Conservation (phyloP, 2,797 vertebrate genomes). For the Lophotriccus pileatus region DNA sequence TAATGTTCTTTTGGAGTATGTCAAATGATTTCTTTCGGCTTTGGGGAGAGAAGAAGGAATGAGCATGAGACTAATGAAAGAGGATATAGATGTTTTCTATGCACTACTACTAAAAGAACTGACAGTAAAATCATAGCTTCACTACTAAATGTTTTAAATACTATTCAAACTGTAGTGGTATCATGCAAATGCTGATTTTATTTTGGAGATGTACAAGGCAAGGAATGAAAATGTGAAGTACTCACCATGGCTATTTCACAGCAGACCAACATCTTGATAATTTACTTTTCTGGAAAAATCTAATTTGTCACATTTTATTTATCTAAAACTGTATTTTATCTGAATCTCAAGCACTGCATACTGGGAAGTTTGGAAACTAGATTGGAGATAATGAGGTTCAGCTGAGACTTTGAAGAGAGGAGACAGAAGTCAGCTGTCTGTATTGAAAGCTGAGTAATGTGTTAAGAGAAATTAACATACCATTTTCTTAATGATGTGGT, state of each 20-base stretch:
- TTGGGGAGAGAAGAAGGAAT: background rate
- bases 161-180: background rate
- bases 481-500: constrained; percentile 19
- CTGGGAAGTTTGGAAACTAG: background rate
- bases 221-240: background rate
- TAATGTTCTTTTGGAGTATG: background rate
- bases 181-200: background rate
- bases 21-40: background rate
- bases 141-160: background rate
- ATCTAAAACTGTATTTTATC: background rate
- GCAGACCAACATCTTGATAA: background rate
- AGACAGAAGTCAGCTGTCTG: background rate
- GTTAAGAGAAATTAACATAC: constrained; percentile 7
- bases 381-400: background rate
- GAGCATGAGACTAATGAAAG: background rate
- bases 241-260: background rate
- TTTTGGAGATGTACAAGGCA: background rate
- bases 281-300: background rate
- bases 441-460: background rate
- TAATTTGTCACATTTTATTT: background rate
- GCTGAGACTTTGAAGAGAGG: background rate
- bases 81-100: background rate
- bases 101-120: background rate
- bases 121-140: background rate
- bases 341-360: background rate